Percentiles rank a stretch among this genome's conserved stretches.
These are phyloP conservation scores for Pampusana beccarii DNA, from an alignment of 2,113 vertebrate species.

Conservation along the genomic window DNA sequence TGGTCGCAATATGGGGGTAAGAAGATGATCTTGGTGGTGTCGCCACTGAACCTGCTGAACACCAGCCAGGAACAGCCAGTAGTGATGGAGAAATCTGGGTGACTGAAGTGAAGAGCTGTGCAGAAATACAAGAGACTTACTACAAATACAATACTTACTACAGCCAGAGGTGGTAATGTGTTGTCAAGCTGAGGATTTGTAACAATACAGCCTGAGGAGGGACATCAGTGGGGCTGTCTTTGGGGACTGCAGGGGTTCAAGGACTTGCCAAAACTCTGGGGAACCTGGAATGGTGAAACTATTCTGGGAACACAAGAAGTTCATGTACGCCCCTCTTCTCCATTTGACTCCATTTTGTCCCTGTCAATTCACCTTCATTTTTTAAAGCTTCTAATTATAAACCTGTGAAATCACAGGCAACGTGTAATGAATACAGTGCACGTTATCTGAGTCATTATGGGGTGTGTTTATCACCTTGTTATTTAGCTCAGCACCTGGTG, in stretches of 20 bases:
- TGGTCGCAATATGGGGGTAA: background rate
- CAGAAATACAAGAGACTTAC: background rate
- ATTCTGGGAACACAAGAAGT: background rate
- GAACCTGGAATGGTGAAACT: background rate
- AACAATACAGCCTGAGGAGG: background rate
- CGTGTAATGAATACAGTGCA: background rate
- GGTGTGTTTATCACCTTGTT: background rate
- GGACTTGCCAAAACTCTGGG: background rate
- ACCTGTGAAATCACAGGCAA: constrained; percentile 11
- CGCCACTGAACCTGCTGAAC: background rate
- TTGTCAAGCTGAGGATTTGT: background rate
- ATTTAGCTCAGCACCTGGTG: constrained; percentile 34
- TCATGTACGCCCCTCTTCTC: background rate
- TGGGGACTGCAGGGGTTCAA: background rate
- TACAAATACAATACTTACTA: background rate
- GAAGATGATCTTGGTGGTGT: background rate
- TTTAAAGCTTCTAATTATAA: constrained; percentile 15
- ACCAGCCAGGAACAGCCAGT: background rate
- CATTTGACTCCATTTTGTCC: background rate
- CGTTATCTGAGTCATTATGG: background rate
- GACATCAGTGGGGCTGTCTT: background rate
- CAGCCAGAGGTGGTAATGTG: background rate
- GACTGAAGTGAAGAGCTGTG: background rate
- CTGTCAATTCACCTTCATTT: background rate
- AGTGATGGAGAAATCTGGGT: background rate